Conservation (phyloP, 2,113 vertebrate genomes). For the Laticauda laticaudata region DNA sequence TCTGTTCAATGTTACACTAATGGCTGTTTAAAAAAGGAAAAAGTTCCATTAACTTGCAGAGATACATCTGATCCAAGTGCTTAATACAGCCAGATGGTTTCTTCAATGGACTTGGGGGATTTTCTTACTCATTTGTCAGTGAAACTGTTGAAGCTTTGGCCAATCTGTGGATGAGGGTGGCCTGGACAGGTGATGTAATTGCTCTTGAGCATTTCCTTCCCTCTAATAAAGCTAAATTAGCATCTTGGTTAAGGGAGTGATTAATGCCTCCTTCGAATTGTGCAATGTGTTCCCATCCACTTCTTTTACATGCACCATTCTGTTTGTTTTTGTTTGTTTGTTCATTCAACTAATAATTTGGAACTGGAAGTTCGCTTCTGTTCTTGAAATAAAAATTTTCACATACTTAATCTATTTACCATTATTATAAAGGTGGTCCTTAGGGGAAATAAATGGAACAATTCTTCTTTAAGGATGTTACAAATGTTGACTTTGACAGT, state of each 20-base stretch:
- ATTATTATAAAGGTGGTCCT: background rate
- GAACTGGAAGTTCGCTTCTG: background rate
- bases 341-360: background rate
- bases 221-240: background rate
- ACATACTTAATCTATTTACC: background rate
- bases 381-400: background rate
- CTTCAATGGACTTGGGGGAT: background rate
- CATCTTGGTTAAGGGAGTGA: background rate
- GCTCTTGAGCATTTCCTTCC: background rate
- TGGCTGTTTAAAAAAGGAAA: background rate
- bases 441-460: background rate
- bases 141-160: background rate
- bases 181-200: background rate
- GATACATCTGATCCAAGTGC: background rate
- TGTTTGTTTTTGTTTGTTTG: background rate
- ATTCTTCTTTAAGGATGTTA: conserved; percentile 40
- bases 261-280: background rate
- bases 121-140: background rate
- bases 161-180: background rate
- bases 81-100: background rate
- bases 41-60: background rate
- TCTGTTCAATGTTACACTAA: background rate
- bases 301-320: background rate
- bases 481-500: background rate
- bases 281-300: background rate